A percentile compares a stretch with the other conserved stretches of the same genome.
Conservation (phyloP, 2,797 vertebrate species). For the Sciaenops ocellatus region DNA sequence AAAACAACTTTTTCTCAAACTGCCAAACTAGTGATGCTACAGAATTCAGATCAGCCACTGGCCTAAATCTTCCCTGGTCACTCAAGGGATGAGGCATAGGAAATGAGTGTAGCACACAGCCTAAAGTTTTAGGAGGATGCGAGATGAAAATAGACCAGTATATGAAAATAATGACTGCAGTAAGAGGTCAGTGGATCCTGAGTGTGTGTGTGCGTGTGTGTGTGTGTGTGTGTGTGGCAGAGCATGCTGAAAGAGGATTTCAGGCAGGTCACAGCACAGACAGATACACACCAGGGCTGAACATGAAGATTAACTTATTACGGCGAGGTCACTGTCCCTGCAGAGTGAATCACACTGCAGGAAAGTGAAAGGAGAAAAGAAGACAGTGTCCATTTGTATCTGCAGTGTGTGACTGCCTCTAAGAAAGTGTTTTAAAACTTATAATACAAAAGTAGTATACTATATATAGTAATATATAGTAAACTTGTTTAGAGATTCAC, state of each 20-base stretch:
- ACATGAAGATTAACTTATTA: conserved; percentile 61
- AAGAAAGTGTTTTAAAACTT: conserved; percentile 4
- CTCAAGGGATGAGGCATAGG: conserved; percentile 59
- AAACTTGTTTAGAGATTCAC: background rate
- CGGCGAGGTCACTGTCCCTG: conserved; percentile 44
- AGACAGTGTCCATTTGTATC: background rate
- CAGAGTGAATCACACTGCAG: conserved; percentile 21
- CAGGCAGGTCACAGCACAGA: conserved; percentile 43
- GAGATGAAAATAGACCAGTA: conserved; percentile 59
- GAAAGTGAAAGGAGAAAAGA: conserved; percentile 21
- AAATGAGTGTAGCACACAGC: conserved; percentile 61
- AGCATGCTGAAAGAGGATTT: conserved; percentile 49
- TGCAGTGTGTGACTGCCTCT: background rate
- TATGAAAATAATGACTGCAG: conserved; percentile 41
- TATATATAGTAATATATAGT: background rate
- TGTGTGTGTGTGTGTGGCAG: background rate
- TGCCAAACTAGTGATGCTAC: conserved; percentile 53
- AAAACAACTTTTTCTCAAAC: conserved; percentile 41
- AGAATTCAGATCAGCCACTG: conserved; percentile 71
- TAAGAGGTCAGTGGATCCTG: conserved; percentile 36
- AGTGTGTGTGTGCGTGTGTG: too few relatives aligned
- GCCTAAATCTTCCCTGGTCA: conserved; percentile 70
- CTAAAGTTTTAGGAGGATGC: conserved; percentile 49
- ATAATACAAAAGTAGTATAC: background rate
- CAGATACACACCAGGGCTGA: conserved; percentile 31